Evolutionary conservation across 2,113 vertebrate species (phyloP).

Genomic region (Peromyscus polionotus): DNA sequence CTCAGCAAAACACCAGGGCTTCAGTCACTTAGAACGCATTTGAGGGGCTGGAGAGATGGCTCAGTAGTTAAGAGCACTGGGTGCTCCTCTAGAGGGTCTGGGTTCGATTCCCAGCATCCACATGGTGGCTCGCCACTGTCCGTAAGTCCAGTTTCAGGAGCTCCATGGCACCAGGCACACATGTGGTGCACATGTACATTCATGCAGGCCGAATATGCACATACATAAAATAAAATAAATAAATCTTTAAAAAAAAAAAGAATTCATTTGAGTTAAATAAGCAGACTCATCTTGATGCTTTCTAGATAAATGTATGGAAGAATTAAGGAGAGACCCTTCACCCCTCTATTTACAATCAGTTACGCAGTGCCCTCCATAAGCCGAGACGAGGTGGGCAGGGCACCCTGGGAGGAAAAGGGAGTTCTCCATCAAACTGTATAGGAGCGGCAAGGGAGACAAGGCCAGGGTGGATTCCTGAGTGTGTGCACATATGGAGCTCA

Average conservation of each 20-base stretch:
- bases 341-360: not conserved
- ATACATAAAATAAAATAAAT: not conserved
- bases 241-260: not conserved
- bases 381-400: not conserved
- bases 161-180: not conserved
- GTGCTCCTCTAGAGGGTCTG: no score
- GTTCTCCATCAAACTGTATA: not conserved
- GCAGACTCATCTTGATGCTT: not conserved
- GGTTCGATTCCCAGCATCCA: no score
- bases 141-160: not conserved
- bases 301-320: not conserved
- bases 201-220: not conserved
- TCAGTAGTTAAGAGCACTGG: no score
- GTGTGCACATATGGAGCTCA: no score
- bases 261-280: not conserved
- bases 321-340: not conserved
- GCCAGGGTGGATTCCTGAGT: not conserved
- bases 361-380: not conserved
- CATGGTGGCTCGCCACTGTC: not conserved
- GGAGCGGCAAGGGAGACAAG: not conserved
- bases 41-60: not conserved
- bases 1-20: not conserved
- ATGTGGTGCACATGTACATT: not conserved
- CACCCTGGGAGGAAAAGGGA: not conserved
- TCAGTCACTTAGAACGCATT: not conserved